Base-by-base conservation (phyloP, 2,888 invertebrate genomes). In the Drosophila hamatofila region DNA sequence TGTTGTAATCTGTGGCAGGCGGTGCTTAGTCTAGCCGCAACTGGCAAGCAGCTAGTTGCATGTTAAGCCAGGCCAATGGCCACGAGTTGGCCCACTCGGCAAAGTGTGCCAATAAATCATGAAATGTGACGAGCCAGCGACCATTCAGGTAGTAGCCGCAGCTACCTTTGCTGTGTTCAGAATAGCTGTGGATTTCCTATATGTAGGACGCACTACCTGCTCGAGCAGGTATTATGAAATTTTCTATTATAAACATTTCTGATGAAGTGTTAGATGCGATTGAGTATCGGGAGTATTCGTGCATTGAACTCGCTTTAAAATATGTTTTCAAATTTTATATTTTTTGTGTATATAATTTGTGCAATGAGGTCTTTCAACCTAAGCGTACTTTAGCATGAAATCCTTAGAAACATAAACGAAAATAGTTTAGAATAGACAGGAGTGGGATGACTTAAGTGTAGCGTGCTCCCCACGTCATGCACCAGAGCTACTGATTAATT, bases 101-200 rank as follows among this genome's bases (percentile, higher is more conserved):
- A 71, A 71, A 83, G 72, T 88, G 83, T 86, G 88, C 88, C 86
- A 88, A 83, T 83, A 88, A 88, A 88, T 77, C 86, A 80, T 59
- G 70, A 85, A 88, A 82, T 80, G 80, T 88, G 77, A 79, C 86
- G 88, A 64, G 59, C 25, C 23, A 42, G 30, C 48, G 54, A 25
- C 7, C 46, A n/a, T 11, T 4, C 68, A 54, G 70, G 39, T 69
- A 58, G 52, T 25, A 11, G 49, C 33, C n/a, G 41, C n/a, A 27
- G 14, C 16, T 23, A 21, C 12, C 48, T 16, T 18, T 21, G 51
- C n/a, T 4, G 9, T 46, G 21, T 7, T 44, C 1, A 51, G 33
- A 51, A 51, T 21, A n/a, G 16, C 16, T 27, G 16, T 25, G 25
- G 1, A 46, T 46, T 46, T 16, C 21, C 46, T 46, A 25, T 16